Conservation (phyloP, 2,797 vertebrate species). For the Florisuga fusca region DNA sequence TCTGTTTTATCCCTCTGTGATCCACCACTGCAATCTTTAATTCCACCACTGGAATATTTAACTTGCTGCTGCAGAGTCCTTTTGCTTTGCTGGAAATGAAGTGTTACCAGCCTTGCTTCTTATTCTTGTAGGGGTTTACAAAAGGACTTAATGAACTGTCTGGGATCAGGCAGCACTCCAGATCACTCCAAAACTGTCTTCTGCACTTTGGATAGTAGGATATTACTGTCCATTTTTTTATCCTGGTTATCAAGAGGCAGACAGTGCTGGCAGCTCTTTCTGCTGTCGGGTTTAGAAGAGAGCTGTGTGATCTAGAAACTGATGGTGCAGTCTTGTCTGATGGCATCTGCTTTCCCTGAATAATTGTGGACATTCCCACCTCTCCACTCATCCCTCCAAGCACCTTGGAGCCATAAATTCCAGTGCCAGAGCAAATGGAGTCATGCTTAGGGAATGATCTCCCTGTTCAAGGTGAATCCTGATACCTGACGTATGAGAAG, state of each 20-base stretch:
- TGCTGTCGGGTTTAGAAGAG: background rate
- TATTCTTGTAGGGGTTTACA: background rate
- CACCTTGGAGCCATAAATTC: conserved; percentile 42
- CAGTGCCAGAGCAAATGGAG: conserved; percentile 21
- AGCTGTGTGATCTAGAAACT: background rate
- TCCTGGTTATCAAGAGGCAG: background rate
- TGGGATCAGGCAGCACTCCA: background rate
- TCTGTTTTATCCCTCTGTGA: background rate
- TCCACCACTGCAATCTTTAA: background rate
- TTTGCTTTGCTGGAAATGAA: background rate
- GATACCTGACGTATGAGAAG: conserved; percentile 64
- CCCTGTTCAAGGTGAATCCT: conserved; percentile 71
- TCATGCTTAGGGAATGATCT: conserved; percentile 62
- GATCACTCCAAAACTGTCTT: background rate
- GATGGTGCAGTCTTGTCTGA: conserved; percentile 15
- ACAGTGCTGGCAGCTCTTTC: background rate
- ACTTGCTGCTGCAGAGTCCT: background rate
- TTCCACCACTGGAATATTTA: background rate
- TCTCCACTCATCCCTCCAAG: conserved; percentile 1
- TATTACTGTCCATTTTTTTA: background rate
- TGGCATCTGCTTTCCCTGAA: conserved; percentile 46
- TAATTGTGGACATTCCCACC: conserved; percentile 31
- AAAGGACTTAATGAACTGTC: background rate
- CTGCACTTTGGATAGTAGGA: too few relatives aligned
- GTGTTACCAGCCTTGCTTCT: background rate